These are phyloP conservation scores for Polypterus bichir DNA, from an alignment of 2,113 vertebrate genomes.

Conservation along the genomic window DNA sequence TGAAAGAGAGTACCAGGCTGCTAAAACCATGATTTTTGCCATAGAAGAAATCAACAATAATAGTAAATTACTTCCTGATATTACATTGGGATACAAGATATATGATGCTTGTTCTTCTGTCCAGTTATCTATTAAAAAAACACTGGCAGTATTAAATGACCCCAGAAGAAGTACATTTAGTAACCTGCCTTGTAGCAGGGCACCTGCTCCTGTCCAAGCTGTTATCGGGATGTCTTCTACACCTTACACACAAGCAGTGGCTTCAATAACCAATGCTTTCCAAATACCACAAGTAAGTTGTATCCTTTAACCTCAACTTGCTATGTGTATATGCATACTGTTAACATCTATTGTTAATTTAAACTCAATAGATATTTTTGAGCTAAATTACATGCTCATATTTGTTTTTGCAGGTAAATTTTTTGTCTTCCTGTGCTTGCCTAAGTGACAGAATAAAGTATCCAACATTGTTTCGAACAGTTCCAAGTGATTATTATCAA, in stretches of 20 bases:
- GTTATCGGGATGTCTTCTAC: not conserved
- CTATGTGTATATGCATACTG: not conserved
- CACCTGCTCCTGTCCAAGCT: conserved; percentile 11
- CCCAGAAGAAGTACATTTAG: conserved; percentile 5
- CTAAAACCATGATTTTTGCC: conserved; percentile 37
- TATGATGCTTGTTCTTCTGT: conserved; percentile 33
- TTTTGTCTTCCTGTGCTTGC: conserved; percentile 37
- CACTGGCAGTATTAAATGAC: not conserved
- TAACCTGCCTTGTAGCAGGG: not conserved
- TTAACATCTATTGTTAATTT: not conserved
- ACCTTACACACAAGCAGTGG: not conserved
- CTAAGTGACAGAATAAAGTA: conserved; percentile 31
- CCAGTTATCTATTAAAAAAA: conserved; percentile 17
- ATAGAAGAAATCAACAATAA: conserved; percentile 37
- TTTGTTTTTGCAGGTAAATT: conserved; percentile 31
- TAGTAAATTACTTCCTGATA: conserved; percentile 25
- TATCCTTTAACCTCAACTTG: not conserved
- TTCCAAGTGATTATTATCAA: conserved; percentile 37
- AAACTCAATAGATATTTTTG: not conserved
- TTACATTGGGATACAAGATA: conserved; percentile 35
- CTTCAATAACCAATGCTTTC: not conserved
- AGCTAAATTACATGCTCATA: not conserved
- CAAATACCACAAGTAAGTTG: conserved; percentile 3
- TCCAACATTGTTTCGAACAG: conserved; percentile 37
- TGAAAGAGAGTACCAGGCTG: conserved; percentile 36